Conservation (phyloP, 2,113 vertebrate species). For the Sinocyclocheilus anshuiensis region DNA sequence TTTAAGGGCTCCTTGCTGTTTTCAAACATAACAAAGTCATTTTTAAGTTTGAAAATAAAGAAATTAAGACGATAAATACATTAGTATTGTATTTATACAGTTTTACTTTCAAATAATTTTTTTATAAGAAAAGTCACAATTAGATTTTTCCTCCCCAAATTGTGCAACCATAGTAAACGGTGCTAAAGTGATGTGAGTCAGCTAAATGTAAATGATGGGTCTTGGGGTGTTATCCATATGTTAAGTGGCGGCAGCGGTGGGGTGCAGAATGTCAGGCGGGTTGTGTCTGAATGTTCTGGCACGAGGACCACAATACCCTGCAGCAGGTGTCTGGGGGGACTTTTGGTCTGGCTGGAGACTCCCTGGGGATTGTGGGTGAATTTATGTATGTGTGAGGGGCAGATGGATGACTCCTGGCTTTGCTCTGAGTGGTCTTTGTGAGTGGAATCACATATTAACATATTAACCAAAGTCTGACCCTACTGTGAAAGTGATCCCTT, state of each 20-base stretch:
- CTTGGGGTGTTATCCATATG: constrained; percentile 24
- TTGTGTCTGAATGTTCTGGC: constrained; percentile 38
- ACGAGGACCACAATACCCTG: constrained; percentile 31
- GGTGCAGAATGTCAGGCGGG: background rate
- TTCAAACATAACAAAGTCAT: background rate
- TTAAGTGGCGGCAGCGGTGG: constrained; percentile 5
- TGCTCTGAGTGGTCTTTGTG: constrained; percentile 43
- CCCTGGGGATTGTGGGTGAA: constrained; percentile 23
- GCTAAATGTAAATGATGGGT: background rate
- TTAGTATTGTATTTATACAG: background rate
- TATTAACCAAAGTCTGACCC: constrained; percentile 27
- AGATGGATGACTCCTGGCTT: constrained; percentile 66
- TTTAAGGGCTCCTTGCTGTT: background rate
- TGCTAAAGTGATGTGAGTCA: background rate
- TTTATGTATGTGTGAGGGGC: constrained; percentile 46
- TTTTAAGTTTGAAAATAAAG: too few relatives aligned
- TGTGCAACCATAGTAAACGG: background rate
- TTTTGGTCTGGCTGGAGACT: constrained; percentile 23
- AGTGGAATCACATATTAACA: constrained; percentile 63
- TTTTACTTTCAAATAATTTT: background rate
- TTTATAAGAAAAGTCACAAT: background rate
- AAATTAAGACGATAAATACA: too few relatives aligned
- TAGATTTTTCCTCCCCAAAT: background rate
- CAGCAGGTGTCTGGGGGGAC: constrained; percentile 41
- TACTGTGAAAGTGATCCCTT: constrained; percentile 59